Evolutionary conservation across 2,888 invertebrate genomes (phyloP).

Genomic region (Asteroscopus sphinx): DNA sequence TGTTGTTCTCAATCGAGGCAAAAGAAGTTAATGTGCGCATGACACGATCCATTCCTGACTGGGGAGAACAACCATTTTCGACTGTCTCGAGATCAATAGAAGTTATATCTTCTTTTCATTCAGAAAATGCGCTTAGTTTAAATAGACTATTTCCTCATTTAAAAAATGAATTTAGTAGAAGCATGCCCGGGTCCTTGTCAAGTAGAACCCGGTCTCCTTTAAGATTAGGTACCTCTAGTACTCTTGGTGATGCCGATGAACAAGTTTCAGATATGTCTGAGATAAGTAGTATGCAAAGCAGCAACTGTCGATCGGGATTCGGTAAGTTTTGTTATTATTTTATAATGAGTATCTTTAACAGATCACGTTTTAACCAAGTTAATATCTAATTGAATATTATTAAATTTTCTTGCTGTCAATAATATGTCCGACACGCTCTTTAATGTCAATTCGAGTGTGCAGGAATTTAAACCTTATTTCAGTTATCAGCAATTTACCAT

Average conservation of each 20-base stretch:
- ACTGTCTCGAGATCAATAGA: conserved; percentile 91
- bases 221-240: conserved; percentile 66
- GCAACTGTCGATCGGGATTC: conserved; percentile 89
- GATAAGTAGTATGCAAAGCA: conserved; percentile 89
- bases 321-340: conserved; percentile 69
- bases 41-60: conserved; percentile 93
- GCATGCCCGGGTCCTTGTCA: conserved; percentile 82
- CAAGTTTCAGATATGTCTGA: conserved; percentile 88
- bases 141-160: conserved; percentile 91
- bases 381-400: no score
- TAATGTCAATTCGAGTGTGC: no score
- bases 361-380: no score
- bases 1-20: conserved; percentile 60
- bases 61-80: conserved; percentile 88
- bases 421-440: no score
- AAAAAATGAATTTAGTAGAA: conserved; percentile 83
- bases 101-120: conserved; percentile 89
- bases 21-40: conserved; percentile 86
- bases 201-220: conserved; percentile 73
- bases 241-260: conserved; percentile 81
- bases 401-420: no score
- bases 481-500: no score
- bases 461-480: no score
- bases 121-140: conserved; percentile 89
- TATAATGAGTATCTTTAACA: not conserved